These are phyloP conservation scores for Ceratitis capitata DNA, from an alignment of 1,140 invertebrate species.

Conservation along the genomic window DNA sequence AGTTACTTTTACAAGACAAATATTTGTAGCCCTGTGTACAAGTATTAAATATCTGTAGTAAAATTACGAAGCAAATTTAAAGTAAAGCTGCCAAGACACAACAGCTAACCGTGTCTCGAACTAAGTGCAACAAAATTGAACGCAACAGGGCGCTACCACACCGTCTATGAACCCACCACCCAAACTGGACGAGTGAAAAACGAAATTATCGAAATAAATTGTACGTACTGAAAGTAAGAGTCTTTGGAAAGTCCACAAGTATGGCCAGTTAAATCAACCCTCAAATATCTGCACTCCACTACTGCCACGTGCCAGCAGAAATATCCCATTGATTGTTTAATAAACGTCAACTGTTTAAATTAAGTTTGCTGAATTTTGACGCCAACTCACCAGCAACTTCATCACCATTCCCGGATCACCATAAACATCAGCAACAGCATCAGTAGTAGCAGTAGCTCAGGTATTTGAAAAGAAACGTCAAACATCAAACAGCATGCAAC, in stretches of 20 bases:
- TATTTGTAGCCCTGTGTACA: no score
- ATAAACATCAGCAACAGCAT: no score
- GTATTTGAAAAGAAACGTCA: neutral
- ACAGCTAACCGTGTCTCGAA: neutral
- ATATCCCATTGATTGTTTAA: neutral
- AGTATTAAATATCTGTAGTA: neutral
- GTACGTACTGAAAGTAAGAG: neutral
- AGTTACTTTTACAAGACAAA: neutral
- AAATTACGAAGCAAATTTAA: neutral
- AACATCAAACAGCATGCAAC: constrained; percentile 12
- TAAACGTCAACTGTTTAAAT: constrained; percentile 7
- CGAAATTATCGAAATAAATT: neutral
- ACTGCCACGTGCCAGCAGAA: neutral
- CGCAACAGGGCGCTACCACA: neutral
- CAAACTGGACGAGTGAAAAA: neutral
- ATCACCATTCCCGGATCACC: no score
- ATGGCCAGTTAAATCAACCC: neutral
- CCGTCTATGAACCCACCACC: no score
- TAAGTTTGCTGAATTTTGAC: constrained; percentile 5
- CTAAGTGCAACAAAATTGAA: neutral
- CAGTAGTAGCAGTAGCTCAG: no score
- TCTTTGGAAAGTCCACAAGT: neutral
- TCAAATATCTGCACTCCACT: neutral
- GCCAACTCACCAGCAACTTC: neutral
- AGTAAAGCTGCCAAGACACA: neutral